These are phyloP conservation scores for Tylochromis polylepis DNA, from an alignment of 2,113 vertebrate species.

Conservation along the genomic window DNA sequence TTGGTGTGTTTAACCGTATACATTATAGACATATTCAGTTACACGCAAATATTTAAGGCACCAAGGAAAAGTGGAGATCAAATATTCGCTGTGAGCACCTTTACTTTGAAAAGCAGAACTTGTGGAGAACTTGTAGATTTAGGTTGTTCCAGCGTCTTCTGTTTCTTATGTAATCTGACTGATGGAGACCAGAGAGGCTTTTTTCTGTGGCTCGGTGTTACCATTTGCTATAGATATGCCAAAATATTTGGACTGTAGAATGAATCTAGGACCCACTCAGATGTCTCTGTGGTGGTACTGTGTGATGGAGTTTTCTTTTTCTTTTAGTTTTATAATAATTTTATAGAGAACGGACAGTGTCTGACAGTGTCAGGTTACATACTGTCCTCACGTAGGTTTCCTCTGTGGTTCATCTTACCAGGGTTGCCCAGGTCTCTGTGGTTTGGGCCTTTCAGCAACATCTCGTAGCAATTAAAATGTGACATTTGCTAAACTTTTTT, in stretches of 20 bases:
- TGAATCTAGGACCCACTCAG: rapidly evolving
- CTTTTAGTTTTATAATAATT: background rate
- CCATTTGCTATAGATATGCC: background rate
- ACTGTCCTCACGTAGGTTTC: background rate
- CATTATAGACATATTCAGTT: background rate
- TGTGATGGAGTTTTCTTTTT: background rate
- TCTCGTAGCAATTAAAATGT: background rate
- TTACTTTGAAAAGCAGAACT: background rate
- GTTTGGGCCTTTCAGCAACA: background rate
- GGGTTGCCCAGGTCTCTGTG: background rate
- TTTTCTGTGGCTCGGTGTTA: background rate
- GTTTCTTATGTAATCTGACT: background rate
- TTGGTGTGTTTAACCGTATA: background rate
- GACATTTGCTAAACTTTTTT: background rate
- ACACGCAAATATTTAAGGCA: background rate
- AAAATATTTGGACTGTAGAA: background rate
- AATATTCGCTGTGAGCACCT: background rate
- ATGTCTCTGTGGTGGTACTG: background rate
- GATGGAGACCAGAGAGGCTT: background rate
- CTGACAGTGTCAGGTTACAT: background rate
- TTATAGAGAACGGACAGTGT: background rate
- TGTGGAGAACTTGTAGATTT: background rate
- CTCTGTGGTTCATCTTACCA: background rate
- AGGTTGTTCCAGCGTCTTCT: background rate
- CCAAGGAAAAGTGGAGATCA: background rate